A percentile compares a stretch with the other conserved stretches of the same genome.
These are phyloP conservation scores for Tangara arthus DNA, from an alignment of 2,797 vertebrate species.

Conservation along the genomic window DNA sequence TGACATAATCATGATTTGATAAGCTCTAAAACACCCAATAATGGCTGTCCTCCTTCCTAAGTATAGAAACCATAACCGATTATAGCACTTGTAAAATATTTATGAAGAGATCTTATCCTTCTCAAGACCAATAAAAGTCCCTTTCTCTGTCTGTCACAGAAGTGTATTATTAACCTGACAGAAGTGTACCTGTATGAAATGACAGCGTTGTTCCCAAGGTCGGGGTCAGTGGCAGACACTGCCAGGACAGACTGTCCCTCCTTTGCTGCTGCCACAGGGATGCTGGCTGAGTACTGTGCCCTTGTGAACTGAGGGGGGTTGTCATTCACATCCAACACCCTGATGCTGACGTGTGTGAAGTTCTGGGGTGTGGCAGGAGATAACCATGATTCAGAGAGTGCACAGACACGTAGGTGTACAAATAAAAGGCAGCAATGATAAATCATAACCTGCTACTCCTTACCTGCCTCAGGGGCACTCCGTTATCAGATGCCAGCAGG, in stretches of 20 bases:
- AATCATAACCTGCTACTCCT: background rate
- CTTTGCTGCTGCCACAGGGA: slow-evolving; percentile 68
- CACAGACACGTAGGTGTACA: background rate
- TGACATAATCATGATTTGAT: background rate
- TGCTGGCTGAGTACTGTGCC: slow-evolving; percentile 50
- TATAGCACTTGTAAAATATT: background rate
- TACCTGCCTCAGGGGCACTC: slow-evolving; percentile 78
- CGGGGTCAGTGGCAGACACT: slow-evolving; percentile 73
- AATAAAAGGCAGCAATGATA: background rate
- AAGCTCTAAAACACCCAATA: background rate
- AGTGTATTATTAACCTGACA: background rate
- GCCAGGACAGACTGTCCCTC: slow-evolving; percentile 68
- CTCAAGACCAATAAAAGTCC: background rate
- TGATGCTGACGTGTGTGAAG: slow-evolving; percentile 70
- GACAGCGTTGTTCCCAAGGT: slow-evolving; percentile 72
- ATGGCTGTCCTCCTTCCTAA: background rate
- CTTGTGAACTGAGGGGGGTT: slow-evolving; percentile 75
- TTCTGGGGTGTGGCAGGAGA: slow-evolving; percentile 64
- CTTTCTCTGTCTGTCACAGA: background rate
- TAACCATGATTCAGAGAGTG: background rate
- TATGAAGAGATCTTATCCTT: background rate
- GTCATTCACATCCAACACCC: slow-evolving; percentile 76
- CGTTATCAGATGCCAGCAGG: slow-evolving; percentile 73
- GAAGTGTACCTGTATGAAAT: slow-evolving; percentile 76
- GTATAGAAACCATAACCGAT: background rate